phyloP scores from a whole-genome alignment of 2,888 invertebrate genomes.

The Pheosia tremula region DNA sequence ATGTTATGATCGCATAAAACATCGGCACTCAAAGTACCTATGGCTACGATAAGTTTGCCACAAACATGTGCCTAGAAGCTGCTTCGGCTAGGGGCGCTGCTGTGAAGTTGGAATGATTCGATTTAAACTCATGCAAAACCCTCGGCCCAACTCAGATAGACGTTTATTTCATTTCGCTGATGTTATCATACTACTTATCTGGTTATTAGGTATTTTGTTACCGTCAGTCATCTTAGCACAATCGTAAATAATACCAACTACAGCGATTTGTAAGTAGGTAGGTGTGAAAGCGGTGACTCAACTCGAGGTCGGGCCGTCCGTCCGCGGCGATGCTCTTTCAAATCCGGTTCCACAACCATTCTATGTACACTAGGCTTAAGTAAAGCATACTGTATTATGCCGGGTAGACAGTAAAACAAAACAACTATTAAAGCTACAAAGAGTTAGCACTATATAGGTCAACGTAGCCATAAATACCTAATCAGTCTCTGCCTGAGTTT shows the following conservation, averaged over 20 bases:
- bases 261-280: constrained; percentile 23
- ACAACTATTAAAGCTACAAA: constrained; percentile 16
- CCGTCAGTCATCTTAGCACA: neutral
- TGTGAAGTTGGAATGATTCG: too few species aligned
- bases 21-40: too few species aligned
- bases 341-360: constrained; percentile 66
- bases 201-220: too few species aligned
- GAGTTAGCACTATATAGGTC: constrained; percentile 8
- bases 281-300: constrained; percentile 54
- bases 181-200: too few species aligned
- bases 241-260: neutral
- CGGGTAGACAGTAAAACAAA: constrained; percentile 31
- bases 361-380: constrained; percentile 43
- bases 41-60: too few species aligned
- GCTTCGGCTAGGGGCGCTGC: too few species aligned
- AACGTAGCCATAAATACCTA: neutral
- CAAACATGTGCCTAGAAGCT: too few species aligned
- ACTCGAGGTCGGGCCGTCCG: constrained; percentile 50
- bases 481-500: neutral
- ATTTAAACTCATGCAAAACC: too few species aligned
- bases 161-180: too few species aligned
- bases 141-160: too few species aligned
- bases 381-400: constrained; percentile 38
- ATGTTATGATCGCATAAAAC: too few species aligned
- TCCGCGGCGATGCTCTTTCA: constrained; percentile 55